A percentile compares a stretch with the other conserved stretches of the same genome.
These are phyloP conservation scores for Lingula anatina DNA, from an alignment of 2,888 invertebrate species.

Conservation along the genomic window DNA sequence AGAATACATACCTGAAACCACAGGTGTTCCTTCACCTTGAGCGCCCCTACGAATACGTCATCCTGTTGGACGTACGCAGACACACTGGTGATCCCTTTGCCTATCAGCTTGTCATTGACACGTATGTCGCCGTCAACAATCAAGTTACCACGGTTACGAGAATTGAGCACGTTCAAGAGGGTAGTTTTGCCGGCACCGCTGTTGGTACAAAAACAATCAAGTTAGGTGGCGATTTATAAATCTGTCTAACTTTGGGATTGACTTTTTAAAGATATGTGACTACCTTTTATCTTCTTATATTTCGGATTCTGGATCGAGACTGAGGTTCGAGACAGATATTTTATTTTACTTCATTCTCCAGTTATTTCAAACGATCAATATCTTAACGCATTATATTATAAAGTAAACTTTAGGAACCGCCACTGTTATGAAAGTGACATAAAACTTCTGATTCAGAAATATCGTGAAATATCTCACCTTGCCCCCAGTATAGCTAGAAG, in stretches of 20 bases:
- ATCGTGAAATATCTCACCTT: too few species aligned
- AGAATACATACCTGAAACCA: neutral
- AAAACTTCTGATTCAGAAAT: too few species aligned
- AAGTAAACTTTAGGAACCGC: too few species aligned
- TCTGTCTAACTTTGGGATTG: too few species aligned
- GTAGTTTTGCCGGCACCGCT: conserved; percentile 10
- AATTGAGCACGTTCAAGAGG: conserved; percentile 6
- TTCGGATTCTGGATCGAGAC: too few species aligned
- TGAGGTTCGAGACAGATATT: too few species aligned
- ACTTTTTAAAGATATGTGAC: too few species aligned
- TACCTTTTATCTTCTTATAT: too few species aligned
- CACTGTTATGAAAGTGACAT: too few species aligned
- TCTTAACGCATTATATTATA: too few species aligned
- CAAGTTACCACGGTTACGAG: conserved; percentile 5
- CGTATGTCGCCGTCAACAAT: conserved; percentile 2
- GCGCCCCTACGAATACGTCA: conserved; percentile 4
- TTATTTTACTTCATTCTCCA: too few species aligned
- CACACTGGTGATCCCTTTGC: conserved; percentile 2
- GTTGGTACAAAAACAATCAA: conserved; percentile 7
- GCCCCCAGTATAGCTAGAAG: conserved; percentile 46
- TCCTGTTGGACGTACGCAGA: conserved; percentile 7
- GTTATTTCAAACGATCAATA: too few species aligned
- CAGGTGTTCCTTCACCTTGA: conserved; percentile 7
- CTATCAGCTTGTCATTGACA: conserved; percentile 3
- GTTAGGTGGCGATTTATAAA: neutral